Evolutionary conservation across 2,888 invertebrate species (phyloP).

Genomic region (Ichneumoninae sp.): DNA sequence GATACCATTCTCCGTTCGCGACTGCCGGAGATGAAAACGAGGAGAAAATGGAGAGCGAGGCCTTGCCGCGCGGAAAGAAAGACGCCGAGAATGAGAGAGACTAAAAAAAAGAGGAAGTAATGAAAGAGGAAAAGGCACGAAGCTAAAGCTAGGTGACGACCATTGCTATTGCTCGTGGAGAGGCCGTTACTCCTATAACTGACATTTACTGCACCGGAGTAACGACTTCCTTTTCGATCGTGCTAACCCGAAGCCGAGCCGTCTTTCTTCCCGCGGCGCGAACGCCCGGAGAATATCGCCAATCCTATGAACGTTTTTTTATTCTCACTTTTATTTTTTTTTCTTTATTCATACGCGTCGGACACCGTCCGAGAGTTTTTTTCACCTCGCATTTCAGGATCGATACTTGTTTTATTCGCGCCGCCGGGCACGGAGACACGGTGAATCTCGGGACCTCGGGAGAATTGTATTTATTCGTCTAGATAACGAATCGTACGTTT

Average conservation of each 20-base stretch:
- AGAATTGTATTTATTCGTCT: conserved; percentile 14
- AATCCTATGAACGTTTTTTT: background rate
- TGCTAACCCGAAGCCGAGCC: conserved; percentile 8
- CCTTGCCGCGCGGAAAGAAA: conserved; percentile 35
- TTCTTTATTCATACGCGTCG: background rate
- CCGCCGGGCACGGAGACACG: background rate
- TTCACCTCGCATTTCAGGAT: background rate
- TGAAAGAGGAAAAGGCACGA: conserved; percentile 19
- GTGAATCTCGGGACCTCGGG: background rate
- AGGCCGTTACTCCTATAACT: conserved; percentile 47
- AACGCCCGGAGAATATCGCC: background rate
- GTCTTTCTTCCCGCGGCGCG: background rate
- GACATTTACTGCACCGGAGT: conserved; percentile 45
- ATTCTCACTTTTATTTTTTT: background rate
- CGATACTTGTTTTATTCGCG: background rate
- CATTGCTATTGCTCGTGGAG: conserved; percentile 24
- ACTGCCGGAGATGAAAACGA: conserved; percentile 56
- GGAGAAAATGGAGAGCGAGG: conserved; percentile 35
- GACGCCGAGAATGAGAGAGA: conserved; percentile 8
- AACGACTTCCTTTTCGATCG: conserved; percentile 40
- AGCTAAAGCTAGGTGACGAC: conserved; percentile 19
- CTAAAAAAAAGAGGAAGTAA: background rate
- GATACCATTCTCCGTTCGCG: conserved; percentile 33
- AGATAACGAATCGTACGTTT: conserved; percentile 7
- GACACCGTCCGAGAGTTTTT: background rate